These are phyloP conservation scores for Chloroceryle amazona DNA, from an alignment of 2,797 vertebrate species.

Conservation along the genomic window DNA sequence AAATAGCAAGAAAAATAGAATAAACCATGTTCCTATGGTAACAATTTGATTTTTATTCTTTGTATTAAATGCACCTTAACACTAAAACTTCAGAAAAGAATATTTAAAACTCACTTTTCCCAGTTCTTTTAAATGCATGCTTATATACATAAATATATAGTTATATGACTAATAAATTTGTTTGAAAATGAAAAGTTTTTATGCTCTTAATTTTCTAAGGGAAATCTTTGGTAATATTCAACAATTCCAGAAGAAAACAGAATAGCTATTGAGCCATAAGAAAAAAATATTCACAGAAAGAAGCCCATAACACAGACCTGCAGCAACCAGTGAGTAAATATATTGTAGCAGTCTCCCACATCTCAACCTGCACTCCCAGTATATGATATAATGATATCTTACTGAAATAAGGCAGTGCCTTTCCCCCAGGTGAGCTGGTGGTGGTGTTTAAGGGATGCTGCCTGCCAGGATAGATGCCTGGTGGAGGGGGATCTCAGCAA, in stretches of 20 bases:
- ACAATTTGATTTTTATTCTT: neutral
- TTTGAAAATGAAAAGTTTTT: neutral
- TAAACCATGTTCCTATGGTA: neutral
- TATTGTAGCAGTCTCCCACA: neutral
- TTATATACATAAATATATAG: neutral
- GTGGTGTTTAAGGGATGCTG: rapidly evolving
- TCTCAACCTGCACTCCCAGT: rapidly evolving
- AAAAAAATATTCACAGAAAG: neutral
- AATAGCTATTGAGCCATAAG: neutral
- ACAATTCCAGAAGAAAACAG: neutral
- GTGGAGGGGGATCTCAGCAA: neutral
- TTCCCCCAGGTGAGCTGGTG: neutral
- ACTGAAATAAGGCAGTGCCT: neutral
- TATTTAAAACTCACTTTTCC: neutral
- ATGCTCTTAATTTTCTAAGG: neutral
- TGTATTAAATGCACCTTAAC: neutral
- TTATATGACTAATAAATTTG: neutral
- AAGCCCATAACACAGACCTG: neutral
- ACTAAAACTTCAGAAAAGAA: neutral
- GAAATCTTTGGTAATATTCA: neutral
- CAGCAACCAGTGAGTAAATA: neutral
- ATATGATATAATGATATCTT: rapidly evolving
- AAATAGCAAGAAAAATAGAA: neutral
- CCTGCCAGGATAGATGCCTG: rapidly evolving
- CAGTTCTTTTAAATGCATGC: too few relatives aligned